Conservation (phyloP, 2,797 vertebrate genomes). For the Thalassophryne amazonica region DNA sequence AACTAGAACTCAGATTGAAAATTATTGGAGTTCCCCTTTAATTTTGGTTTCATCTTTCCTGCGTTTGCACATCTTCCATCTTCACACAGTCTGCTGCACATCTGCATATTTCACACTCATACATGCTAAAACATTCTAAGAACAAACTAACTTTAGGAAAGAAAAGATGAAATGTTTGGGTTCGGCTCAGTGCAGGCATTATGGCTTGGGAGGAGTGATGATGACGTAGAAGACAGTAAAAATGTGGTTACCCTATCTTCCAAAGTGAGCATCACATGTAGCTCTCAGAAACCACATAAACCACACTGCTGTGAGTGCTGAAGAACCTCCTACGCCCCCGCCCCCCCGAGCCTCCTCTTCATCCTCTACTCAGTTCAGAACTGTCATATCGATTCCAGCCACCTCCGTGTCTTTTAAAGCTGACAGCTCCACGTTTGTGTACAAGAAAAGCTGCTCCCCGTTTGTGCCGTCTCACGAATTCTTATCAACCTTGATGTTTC, state of each 20-base stretch:
- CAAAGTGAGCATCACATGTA: conserved; percentile 12
- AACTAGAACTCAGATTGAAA: too few species aligned
- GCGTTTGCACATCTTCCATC: too few species aligned
- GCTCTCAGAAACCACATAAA: conserved; percentile 15
- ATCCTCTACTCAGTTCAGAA: conserved; percentile 25
- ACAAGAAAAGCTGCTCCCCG: conserved; percentile 23
- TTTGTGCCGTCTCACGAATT: conserved; percentile 13
- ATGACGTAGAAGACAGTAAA: conserved; percentile 52
- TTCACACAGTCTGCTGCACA: too few species aligned
- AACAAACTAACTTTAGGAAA: conserved; percentile 23
- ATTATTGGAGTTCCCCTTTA: too few species aligned
- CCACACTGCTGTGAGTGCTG: conserved; percentile 31
- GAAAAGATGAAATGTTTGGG: conserved; percentile 32
- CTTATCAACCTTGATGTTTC: conserved; percentile 19
- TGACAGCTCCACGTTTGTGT: conserved; percentile 32
- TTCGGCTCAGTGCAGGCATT: conserved; percentile 60
- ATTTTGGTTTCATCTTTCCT: too few species aligned
- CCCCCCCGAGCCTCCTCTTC: not conserved
- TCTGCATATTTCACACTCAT: conserved; percentile 23
- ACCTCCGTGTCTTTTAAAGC: conserved; percentile 42
- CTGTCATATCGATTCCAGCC: conserved; percentile 31
- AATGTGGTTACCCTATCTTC: conserved; percentile 33
- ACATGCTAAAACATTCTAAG: conserved; percentile 23
- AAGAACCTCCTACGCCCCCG: too few species aligned
- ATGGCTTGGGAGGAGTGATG: conserved; percentile 47